These are phyloP conservation scores for Sebastes jordani DNA, from an alignment of 2,797 vertebrate species.

Conservation along the genomic window DNA sequence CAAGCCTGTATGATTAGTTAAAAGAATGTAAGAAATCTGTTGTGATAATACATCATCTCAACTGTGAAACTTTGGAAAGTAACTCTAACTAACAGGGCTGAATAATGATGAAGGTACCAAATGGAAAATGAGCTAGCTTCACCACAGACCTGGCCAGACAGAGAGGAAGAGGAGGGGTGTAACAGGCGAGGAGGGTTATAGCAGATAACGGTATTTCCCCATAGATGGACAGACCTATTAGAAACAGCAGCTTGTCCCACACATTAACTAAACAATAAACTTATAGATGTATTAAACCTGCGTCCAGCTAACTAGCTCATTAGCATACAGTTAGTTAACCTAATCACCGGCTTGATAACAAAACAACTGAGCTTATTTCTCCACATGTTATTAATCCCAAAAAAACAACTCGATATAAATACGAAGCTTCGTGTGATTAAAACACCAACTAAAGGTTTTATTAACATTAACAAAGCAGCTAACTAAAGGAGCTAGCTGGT, in stretches of 20 bases:
- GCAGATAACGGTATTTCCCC: neutral
- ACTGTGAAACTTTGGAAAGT: neutral
- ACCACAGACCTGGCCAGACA: neutral
- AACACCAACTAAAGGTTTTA: neutral
- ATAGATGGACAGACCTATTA: neutral
- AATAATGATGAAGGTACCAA: neutral
- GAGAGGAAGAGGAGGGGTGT: constrained; percentile 8
- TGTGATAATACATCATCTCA: neutral
- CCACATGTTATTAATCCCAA: neutral
- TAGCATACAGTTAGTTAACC: neutral
- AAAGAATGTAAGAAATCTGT: neutral
- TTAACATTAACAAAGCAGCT: neutral
- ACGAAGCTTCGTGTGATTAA: too few relatives aligned
- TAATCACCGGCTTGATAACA: constrained; percentile 27
- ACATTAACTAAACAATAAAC: neutral
- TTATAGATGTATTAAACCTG: neutral
- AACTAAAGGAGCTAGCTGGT: constrained; percentile 22
- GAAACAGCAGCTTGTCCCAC: neutral
- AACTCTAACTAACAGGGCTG: neutral
- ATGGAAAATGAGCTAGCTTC: neutral
- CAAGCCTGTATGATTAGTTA: neutral
- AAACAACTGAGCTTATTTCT: neutral
- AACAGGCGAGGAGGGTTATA: neutral
- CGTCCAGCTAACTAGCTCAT: neutral
- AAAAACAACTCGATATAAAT: rapidly evolving